phyloP scores from a whole-genome alignment of 2,113 vertebrate species.

The Phasianus colchicus region DNA sequence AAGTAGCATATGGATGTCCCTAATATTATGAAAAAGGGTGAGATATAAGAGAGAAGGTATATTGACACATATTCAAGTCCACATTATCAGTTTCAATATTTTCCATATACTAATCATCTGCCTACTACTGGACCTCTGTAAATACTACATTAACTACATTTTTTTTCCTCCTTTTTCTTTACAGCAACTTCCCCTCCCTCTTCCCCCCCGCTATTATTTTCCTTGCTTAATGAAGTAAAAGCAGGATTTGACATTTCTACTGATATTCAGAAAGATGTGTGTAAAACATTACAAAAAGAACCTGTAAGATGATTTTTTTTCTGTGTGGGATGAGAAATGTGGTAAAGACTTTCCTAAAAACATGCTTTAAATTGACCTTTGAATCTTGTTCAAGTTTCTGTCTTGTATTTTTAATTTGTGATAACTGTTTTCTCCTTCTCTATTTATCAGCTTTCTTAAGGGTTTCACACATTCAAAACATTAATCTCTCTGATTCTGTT shows the following conservation, averaged over 20 bases:
- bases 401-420: conserved; percentile 39
- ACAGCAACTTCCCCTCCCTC: neutral
- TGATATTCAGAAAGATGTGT: neutral
- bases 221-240: neutral
- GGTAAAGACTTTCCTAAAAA: conserved; percentile 42
- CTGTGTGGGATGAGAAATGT: neutral
- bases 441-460: conserved; percentile 37
- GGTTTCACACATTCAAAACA: conserved; percentile 38
- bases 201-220: neutral
- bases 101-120: neutral
- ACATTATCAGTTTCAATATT: neutral
- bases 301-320: neutral
- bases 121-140: neutral
- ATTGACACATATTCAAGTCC: neutral
- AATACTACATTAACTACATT: neutral
- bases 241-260: neutral
- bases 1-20: neutral
- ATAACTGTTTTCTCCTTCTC: conserved; percentile 35
- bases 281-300: conserved; percentile 10
- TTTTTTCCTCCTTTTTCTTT: neutral
- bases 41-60: neutral
- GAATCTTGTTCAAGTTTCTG: conserved; percentile 41
- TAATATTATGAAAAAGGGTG: neutral
- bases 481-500: conserved; percentile 18
- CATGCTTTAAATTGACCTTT: conserved; percentile 41